These are phyloP conservation scores for Sinosuthora webbiana DNA, from an alignment of 2,113 vertebrate species.

Conservation along the genomic window DNA sequence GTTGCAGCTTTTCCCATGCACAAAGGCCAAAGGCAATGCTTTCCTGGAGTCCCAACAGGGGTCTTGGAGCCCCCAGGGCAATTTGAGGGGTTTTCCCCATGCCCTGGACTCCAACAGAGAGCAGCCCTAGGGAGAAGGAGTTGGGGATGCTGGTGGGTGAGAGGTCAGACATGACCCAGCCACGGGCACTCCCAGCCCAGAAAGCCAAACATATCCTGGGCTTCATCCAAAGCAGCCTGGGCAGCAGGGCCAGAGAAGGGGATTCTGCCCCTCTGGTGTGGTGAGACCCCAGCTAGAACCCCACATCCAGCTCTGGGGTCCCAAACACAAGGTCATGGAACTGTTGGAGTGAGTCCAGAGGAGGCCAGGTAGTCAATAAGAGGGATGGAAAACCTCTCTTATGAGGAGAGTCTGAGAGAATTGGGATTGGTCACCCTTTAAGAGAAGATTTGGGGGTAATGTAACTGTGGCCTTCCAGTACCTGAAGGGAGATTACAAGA, in stretches of 20 bases:
- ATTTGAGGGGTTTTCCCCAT: too few relatives aligned
- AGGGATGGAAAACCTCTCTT: background rate
- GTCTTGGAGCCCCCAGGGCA: too few relatives aligned
- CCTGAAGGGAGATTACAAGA: background rate
- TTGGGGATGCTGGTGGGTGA: background rate
- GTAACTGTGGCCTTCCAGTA: background rate
- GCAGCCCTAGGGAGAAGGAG: fast-evolving
- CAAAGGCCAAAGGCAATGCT: too few relatives aligned
- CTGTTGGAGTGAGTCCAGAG: fast-evolving
- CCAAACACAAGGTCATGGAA: too few relatives aligned
- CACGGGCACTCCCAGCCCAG: background rate
- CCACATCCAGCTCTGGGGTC: background rate
- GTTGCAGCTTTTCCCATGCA: too few relatives aligned
- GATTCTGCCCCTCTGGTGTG: background rate
- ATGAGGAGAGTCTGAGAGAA: background rate
- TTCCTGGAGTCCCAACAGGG: too few relatives aligned
- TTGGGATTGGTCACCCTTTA: background rate
- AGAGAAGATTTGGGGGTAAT: background rate
- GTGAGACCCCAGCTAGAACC: background rate
- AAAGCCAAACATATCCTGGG: background rate
- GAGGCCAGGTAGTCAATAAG: background rate
- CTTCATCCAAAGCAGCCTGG: background rate
- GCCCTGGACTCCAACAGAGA: background rate
- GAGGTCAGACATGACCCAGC: background rate
- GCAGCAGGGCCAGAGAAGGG: background rate